Base-by-base conservation (phyloP, 2,888 invertebrate species). In the Drosophila neotestacea region DNA sequence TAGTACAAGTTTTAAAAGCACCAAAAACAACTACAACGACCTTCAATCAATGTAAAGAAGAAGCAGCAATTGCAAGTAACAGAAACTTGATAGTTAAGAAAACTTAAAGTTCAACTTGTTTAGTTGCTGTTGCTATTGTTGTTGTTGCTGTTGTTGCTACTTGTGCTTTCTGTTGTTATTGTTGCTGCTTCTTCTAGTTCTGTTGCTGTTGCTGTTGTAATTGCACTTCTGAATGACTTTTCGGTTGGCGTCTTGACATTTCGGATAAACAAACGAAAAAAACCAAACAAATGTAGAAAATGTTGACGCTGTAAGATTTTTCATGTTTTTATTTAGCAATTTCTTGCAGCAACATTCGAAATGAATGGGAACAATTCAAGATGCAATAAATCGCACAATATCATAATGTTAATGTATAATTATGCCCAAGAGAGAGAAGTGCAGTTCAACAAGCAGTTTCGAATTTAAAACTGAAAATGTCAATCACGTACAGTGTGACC, bases 91-190 rank as follows among this genome's bases (percentile, higher is more conserved):
- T 41, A 84, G 70, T 76, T 70, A 68, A 68, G 47, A 59, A 48
- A 61, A 72, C 60, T 70, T 88, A 84, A 84, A 84, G 84, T 84
- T 84, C 84, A 84, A 84, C 89, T 86, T 88, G 83, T 86, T 81
- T 63, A 67, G 47, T 47, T 30, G 46, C 36, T 11, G 36, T 6
- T 47, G 28, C 11, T 51, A 42, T 6, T 44, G 11, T 11, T 22
- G 22, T 13, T 13, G 2, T 27, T 46, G 56, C 4, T 59, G 48
- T 11, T 32, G n/a, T 13, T 58, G 27, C 38, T 70, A 41, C 63
- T 63, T 48, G 22, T 22, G 22, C 64, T 42, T 63, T 47, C 51
- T 61, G 60, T 76, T 46, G 28, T 28, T 22, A 22, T 46, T 52
- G 52, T n/a, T 22, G 28, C 38, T 47, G n/a, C 38, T 39, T 38